Conservation (phyloP, 2,888 invertebrate genomes). For the Elegia similella region DNA sequence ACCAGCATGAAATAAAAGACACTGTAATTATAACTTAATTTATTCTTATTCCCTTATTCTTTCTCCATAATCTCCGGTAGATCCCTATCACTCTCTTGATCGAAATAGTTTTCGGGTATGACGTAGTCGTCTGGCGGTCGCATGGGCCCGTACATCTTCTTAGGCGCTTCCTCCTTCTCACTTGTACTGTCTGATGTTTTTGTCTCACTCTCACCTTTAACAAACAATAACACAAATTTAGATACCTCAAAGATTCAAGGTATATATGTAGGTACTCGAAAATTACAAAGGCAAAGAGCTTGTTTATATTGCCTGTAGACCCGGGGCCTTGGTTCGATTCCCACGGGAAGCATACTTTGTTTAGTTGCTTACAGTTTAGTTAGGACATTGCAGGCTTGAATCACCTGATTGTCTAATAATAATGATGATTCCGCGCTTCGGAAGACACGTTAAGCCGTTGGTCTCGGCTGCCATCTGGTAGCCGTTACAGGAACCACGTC, state of each 20-base stretch:
- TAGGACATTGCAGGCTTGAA: too few relatives aligned
- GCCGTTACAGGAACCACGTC: too few relatives aligned
- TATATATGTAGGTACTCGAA: background rate
- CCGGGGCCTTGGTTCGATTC: too few relatives aligned
- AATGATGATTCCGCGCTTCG: too few relatives aligned
- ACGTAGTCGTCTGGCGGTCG: conserved; percentile 72
- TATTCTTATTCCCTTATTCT: conserved; percentile 31
- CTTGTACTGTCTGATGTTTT: conserved; percentile 18
- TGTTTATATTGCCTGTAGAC: too few relatives aligned
- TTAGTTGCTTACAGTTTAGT: too few relatives aligned
- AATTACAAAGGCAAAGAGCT: too few relatives aligned
- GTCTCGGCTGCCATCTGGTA: too few relatives aligned
- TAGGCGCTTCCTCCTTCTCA: conserved; percentile 11
- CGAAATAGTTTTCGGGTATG: conserved; percentile 68
- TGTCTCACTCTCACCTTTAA: conserved; percentile 20
- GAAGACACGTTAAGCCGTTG: too few relatives aligned
- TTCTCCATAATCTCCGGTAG: conserved; percentile 70
- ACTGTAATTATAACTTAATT: background rate
- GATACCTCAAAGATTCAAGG: too few relatives aligned
- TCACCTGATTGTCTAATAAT: too few relatives aligned
- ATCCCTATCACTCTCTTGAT: conserved; percentile 68
- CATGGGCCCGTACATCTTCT: conserved; percentile 66
- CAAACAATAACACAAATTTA: background rate
- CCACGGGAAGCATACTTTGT: too few relatives aligned
- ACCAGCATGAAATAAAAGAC: background rate